Conservation (phyloP, 2,797 vertebrate genomes). For the Yasuhikotakia modesta region DNA sequence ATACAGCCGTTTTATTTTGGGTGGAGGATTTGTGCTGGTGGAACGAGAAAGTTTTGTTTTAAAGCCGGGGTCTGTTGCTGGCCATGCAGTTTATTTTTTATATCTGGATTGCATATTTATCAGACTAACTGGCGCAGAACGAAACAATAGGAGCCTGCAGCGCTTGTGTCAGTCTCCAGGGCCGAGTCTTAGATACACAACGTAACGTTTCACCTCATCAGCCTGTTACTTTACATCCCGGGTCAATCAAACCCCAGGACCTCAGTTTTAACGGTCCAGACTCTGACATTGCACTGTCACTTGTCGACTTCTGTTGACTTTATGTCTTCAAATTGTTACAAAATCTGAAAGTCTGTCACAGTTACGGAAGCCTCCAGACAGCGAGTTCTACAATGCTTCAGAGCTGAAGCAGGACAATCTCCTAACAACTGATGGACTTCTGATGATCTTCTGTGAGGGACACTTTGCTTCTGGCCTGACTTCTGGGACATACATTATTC, state of each 20-base stretch:
- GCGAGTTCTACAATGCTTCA: constrained; percentile 7
- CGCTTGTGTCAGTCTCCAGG: constrained; percentile 29
- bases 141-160: constrained; percentile 5
- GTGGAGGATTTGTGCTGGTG: constrained; percentile 12
- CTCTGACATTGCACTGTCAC: not conserved
- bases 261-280: not conserved
- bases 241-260: not conserved
- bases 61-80: constrained; percentile 23
- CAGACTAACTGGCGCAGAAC: constrained; percentile 29
- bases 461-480: too few relatives aligned
- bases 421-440: constrained; percentile 14
- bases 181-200: constrained; percentile 10
- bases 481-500: constrained; percentile 38
- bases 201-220: constrained; percentile 24
- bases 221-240: not conserved
- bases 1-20: constrained; percentile 5
- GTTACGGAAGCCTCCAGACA: not conserved
- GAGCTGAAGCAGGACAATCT: constrained; percentile 19
- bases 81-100: not conserved
- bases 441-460: not conserved
- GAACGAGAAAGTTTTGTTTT: constrained; percentile 42
- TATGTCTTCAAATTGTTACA: not conserved
- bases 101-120: constrained; percentile 40
- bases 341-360: constrained; percentile 12
- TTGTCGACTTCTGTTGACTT: constrained; percentile 6